Evolutionary conservation across 2,113 vertebrate species (phyloP), one percentile per base, ranked within the genome.

Genomic region (Bostrychus sinensis): DNA sequence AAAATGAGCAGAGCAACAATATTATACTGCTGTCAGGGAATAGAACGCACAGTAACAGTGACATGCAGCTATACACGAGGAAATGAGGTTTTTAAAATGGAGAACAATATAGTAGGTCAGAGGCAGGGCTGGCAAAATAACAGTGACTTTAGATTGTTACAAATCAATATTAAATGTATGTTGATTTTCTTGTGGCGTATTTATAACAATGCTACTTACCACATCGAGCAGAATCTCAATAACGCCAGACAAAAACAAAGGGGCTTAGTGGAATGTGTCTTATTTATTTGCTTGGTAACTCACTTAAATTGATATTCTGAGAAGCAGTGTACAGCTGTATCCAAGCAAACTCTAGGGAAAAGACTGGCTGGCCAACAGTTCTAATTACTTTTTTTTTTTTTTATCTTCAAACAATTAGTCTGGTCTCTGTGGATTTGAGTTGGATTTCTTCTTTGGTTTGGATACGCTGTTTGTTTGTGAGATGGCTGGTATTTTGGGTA

Each of bases 291-390:
- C 19, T 46, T 22, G 10, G 2, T 10, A 23, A 34, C 32, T 34
- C 32, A 23, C 25, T 48, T 20, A 48, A 48, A 48, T 48, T 25
- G 45, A 25, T 26, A 26, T 48, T 48, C 22, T 14, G 45, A 48
- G 42, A n/a, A 4, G 43, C 43, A 12, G 43, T 23, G 12, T 48
- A 26, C 45, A 48, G 22, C 45, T 48, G 45, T 48, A 25, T 48
- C 45, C 12, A 22, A 48, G 45, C 12, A 20, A 10, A 25, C 45
- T 46, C 43, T 7, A 20, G 45, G 45, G 45, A 25, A 11, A 23
- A 45, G 17, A 45, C 42, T 25, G 45, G 22, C 22, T 48, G 45
- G 45, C 22, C 45, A 12, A 48, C 45, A 11, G 7, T 48, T 48
- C 45, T 25, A 48, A 48, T 48, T 48, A 48, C 45, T 48, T 25